phyloP scores from a whole-genome alignment of 1,140 invertebrate genomes.

The Delia radicum region DNA sequence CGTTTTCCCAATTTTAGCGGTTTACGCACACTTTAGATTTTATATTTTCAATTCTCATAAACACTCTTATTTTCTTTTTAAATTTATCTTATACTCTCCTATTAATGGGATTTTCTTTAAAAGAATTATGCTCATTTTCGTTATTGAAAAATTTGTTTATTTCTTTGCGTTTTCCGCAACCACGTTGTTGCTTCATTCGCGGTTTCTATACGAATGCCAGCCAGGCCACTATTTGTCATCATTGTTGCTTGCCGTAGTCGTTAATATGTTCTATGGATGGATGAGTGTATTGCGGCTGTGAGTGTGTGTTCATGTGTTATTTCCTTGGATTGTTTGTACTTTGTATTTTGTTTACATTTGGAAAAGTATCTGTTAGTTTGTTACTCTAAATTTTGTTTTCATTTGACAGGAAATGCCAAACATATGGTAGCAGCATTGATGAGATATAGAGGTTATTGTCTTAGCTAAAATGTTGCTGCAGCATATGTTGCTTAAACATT shows the following conservation, averaged over 20 bases:
- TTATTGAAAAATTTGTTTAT: too few relatives aligned
- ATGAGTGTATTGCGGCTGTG: background rate
- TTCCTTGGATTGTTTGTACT: too few relatives aligned
- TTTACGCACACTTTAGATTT: background rate
- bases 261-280: background rate
- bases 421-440: background rate
- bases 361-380: background rate
- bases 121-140: background rate
- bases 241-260: background rate
- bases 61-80: background rate
- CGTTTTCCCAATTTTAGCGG: background rate
- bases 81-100: background rate
- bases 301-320: background rate
- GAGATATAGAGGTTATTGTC: background rate
- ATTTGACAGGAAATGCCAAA: background rate
- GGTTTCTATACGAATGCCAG: background rate
- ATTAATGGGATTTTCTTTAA: background rate
- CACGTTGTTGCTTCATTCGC: slow-evolving; percentile 13
- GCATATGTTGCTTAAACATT: background rate
- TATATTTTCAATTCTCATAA: too few relatives aligned
- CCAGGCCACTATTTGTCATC: background rate
- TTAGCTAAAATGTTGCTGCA: background rate
- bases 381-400: background rate
- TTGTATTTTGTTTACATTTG: background rate
- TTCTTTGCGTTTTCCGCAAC: background rate